Evolutionary conservation across 2,797 vertebrate genomes (phyloP), one percentile per base, ranked within the genome.

Genomic region (Danio kyathit): DNA sequence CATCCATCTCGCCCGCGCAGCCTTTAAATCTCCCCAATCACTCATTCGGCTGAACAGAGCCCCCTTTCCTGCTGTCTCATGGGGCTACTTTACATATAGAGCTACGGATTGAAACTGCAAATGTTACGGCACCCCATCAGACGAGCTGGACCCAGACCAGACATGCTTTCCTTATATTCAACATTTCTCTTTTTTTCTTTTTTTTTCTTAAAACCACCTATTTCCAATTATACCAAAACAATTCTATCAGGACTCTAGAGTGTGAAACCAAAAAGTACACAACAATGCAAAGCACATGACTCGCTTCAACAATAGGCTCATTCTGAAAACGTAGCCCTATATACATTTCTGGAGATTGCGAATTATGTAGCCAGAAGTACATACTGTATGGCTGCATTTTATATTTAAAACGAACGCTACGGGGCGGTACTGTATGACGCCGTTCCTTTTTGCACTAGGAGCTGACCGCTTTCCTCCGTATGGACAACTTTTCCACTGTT

Each of bases 161-260:
- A 79, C 63, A 70, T 82, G 77, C 80, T 66, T 82, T 80, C 72
- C 52, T 76, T 40, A 72, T 71, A 80, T 77, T 84, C 71, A 64
- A 60, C 46, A 79, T 76, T 75, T 19, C 21, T 19, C 21, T 56
- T 46, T 17, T 70, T 74, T 74, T n/a, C n/a, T n/a, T 54, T 41
- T 29, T 14, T n/a, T n/a, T n/a, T n/a, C n/a, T 51, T 70, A 52
- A 60, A 63, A 67, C 54, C 12, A 10, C 49, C 54, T 38, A 51
- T 69, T 44, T 76, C 43, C 63, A 65, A 64, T 48, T 54, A 90
- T 89, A 88, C 29, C 16, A 85, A 88, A 85, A 80, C 91, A 90
- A 93, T 92, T 92, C 90, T 88, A 90, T 88, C 70, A 54, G 83
- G 83, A 87, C 90, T 88, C 79, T 85, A 91, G 89, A 91, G 87